Evolutionary conservation across 2,113 vertebrate genomes (phyloP), one percentile per base, ranked within the genome.

Genomic region (Regulus satrapa): DNA sequence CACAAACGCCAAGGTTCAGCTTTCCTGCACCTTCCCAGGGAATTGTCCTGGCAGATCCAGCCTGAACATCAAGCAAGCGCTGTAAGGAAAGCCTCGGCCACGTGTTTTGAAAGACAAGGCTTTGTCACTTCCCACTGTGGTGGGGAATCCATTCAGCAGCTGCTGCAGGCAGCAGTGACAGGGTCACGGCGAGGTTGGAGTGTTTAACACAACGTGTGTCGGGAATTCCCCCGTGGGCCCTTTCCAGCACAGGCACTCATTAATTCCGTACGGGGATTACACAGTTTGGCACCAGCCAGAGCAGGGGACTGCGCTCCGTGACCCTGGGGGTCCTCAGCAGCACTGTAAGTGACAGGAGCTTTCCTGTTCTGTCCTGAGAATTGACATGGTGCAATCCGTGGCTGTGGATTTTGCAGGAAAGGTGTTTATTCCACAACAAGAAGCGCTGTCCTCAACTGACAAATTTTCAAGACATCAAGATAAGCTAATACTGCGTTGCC

Each of bases 61-160:
- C 41, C 48, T 28, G 29, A 56, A 81, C 2, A 4, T 16, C 69
- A 72, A 85, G 46, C 18, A 49, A 71, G 55, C 1, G 19, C 38
- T 9, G 1, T 2, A 29, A 84, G n/a, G 40, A 82, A 82, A 77
- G 61, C 48, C 85, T 31, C 5, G 76, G 71, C 23, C 21, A 49
- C 4, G 0, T 5, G 61, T 56, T 61, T 2, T 17, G 6, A 12
- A 24, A 84, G 69, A 78, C 14, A 28, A 51, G 51, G 55, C 71
- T 40, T 7, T 34, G 48, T 48, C 51, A 36, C 49, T 88, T 66
- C 34, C 51, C 68, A 19, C 67, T 63, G 36, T 59, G 0, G 0
- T 7, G 72, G 68, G 67, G 88, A 94, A 96, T 38, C 71, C 88
- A 88, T 73, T 54, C 62, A 76, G 84, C 85, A 94, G 94, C 78